Evolutionary conservation across 2,797 vertebrate species (phyloP), one percentile per base, ranked within the genome.

Genomic region (Allobates femoralis): DNA sequence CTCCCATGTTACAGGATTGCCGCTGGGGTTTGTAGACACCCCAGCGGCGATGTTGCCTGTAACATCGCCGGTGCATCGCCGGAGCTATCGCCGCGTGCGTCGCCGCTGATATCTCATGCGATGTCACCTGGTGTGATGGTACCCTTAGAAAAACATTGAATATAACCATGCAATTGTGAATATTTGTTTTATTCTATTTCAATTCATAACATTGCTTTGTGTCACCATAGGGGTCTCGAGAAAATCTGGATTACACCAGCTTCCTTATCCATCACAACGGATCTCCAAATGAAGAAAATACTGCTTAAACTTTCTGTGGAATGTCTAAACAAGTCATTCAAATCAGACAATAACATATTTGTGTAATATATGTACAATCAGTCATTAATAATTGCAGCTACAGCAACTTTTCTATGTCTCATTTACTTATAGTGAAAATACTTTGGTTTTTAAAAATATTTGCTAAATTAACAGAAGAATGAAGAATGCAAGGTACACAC

Each of bases 241-340:
- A 95, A 78, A 93, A 95, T 51, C 90, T 93, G 7, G 90, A 92
- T 90, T 94, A 93, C 86, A 91, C 91, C 0, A 26, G 93, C 60
- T 94, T 92, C 86, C 90, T 95, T 34, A 74, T 89, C 85, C 92
- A 94, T 64, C 83, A 93, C 0, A 53, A 16, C 32, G 81, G 88
- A 81, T 88, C 86, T 23, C 71, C 88, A 84, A 80, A 67, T 28
- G 56, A 76, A 58, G 81, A 66, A 26, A 58, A 46, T 16, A 23
- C 55, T 28, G 37, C n/a, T 11, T 84, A 76, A 76, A 46, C 19
- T 46, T 37, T 41, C 28, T 76, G 28, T 84, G 16, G 19, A 30
- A 50, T 15, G 11, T 19, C n/a, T 18, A 51, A 64, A 23, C 28
- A 14, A 67, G n/a, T 53, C 34, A 12, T 23, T 5, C 75, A 37